Conservation (phyloP, 2,888 invertebrate species). For the Drosophila paramelanica region DNA sequence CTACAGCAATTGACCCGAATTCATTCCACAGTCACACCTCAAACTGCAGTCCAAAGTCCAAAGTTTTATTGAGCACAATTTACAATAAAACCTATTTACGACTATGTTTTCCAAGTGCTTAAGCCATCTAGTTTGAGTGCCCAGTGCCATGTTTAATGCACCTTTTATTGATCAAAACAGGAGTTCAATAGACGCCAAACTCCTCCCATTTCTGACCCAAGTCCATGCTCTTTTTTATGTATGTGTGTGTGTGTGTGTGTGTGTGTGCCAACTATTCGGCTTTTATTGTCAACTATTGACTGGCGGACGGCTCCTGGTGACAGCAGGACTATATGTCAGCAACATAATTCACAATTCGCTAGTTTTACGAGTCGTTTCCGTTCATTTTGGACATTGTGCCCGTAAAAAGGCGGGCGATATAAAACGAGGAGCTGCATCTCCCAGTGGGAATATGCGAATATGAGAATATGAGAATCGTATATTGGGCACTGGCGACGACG, state of each 20-base stretch:
- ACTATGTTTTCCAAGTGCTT: conserved; percentile 72
- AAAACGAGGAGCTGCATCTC: conserved; percentile 44
- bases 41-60: conserved; percentile 3
- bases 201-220: conserved; percentile 30
- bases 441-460: conserved; percentile 42
- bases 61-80: conserved; percentile 65
- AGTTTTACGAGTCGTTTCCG: conserved; percentile 84
- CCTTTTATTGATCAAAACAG: conserved; percentile 75
- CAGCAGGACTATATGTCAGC: conserved; percentile 72
- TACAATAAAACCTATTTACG: conserved; percentile 79
- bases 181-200: conserved; percentile 70
- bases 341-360: conserved; percentile 84
- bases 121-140: conserved; percentile 42
- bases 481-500: conserved; percentile 48
- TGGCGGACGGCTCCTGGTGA: conserved; percentile 40
- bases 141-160: conserved; percentile 70
- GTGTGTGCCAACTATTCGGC: conserved; percentile 39
- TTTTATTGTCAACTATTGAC: conserved; percentile 78
- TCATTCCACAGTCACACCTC: conserved; percentile 32
- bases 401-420: conserved; percentile 66
- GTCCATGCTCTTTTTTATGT: conserved; percentile 40
- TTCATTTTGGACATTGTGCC: conserved; percentile 72
- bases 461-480: conserved; percentile 43
- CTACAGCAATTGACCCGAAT: conserved; percentile 47
- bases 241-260: conserved; percentile 54